Conservation (phyloP, 2,888 invertebrate genomes). For the Rhingia campestris region DNA sequence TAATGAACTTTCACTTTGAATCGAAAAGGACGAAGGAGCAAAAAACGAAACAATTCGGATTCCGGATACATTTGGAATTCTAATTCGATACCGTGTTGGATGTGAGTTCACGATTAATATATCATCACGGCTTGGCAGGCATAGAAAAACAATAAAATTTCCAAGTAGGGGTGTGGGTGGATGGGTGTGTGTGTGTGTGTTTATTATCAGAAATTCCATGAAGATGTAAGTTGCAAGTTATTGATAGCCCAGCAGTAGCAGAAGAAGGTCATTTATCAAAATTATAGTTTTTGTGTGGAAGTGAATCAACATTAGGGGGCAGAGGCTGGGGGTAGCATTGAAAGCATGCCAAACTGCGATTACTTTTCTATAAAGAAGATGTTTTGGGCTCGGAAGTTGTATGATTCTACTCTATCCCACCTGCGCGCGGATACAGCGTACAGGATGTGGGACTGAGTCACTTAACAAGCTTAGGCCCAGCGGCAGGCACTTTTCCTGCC, state of each 20-base stretch:
- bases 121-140: slow-evolving; percentile 58
- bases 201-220: slow-evolving; percentile 60
- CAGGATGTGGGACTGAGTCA: slow-evolving; percentile 44
- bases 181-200: slow-evolving; percentile 12
- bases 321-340: slow-evolving; percentile 32
- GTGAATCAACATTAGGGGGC: slow-evolving; percentile 25
- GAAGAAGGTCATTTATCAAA: slow-evolving; percentile 68
- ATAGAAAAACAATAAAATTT: slow-evolving; percentile 64
- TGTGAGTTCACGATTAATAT: slow-evolving; percentile 56
- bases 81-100: slow-evolving; percentile 48
- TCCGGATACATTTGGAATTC: slow-evolving; percentile 67
- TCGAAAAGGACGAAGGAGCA: background rate
- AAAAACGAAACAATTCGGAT: slow-evolving; percentile 21
- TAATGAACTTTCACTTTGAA: slow-evolving; percentile 64
- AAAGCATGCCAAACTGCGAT: slow-evolving; percentile 72
- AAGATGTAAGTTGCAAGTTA: slow-evolving; percentile 72
- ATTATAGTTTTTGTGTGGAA: slow-evolving; percentile 67
- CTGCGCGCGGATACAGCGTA: slow-evolving; percentile 20
- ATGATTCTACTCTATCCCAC: slow-evolving; percentile 56
- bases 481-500: slow-evolving; percentile 59
- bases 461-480: slow-evolving; percentile 49
- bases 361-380: slow-evolving; percentile 66
- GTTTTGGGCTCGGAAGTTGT: slow-evolving; percentile 26
- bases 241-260: slow-evolving; percentile 56
- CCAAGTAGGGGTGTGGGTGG: background rate